phyloP scores from a whole-genome alignment of 1,140 invertebrate genomes.

The Pogonus chalceus region DNA sequence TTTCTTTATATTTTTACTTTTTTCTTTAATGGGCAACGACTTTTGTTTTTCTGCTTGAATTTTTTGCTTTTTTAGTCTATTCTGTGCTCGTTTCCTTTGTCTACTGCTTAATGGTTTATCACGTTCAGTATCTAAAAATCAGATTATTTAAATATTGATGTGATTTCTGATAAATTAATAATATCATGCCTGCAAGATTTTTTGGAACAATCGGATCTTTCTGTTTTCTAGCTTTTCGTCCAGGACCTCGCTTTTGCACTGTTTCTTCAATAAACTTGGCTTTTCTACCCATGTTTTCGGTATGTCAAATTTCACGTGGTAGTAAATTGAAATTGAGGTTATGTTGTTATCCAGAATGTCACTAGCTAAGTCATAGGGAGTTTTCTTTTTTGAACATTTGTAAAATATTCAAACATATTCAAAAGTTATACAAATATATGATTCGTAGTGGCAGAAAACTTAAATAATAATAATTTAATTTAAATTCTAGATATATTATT shows the following conservation, averaged over 20 bases:
- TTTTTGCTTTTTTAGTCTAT: constrained; percentile 50
- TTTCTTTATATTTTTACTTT: constrained; percentile 26
- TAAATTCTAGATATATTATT: too few relatives aligned
- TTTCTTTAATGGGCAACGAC: constrained; percentile 25
- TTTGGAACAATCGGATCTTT: constrained; percentile 61
- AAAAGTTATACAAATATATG: too few relatives aligned
- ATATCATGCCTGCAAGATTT: constrained; percentile 43
- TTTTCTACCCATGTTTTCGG: constrained; percentile 76
- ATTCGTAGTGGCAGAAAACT: too few relatives aligned
- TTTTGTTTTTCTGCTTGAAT: constrained; percentile 36
- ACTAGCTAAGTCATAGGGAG: too few relatives aligned
- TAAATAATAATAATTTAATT: too few relatives aligned
- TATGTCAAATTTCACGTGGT: too few relatives aligned
- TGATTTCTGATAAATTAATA: not conserved
- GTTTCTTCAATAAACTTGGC: constrained; percentile 60
- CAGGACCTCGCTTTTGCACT: constrained; percentile 67
- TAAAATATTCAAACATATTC: too few relatives aligned
- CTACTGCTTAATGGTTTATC: constrained; percentile 53
- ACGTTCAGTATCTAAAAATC: constrained; percentile 28
- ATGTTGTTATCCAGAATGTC: too few relatives aligned
- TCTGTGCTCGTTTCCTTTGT: constrained; percentile 55
- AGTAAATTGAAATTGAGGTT: too few relatives aligned
- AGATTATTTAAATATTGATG: not conserved
- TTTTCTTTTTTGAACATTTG: too few relatives aligned
- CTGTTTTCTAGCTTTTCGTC: constrained; percentile 76